These are phyloP conservation scores for Chloromyia formosa DNA, from an alignment of 2,888 invertebrate genomes.

Conservation along the genomic window DNA sequence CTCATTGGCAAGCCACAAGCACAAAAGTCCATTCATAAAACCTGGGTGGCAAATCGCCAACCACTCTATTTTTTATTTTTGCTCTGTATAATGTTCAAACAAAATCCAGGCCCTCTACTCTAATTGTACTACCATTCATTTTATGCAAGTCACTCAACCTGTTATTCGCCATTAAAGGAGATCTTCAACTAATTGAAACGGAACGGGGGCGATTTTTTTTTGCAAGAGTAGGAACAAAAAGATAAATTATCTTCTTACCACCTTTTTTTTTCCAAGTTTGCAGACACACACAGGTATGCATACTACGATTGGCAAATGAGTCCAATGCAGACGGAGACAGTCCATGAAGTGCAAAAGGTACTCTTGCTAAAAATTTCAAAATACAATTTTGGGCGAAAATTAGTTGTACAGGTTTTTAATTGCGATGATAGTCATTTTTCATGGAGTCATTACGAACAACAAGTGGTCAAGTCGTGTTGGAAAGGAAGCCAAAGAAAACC, in stretches of 20 bases:
- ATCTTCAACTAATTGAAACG: background rate
- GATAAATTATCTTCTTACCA: slow-evolving; percentile 1
- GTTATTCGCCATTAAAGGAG: slow-evolving; percentile 1
- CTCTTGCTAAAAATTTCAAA: background rate
- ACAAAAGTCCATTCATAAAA: background rate
- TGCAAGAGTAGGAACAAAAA: background rate
- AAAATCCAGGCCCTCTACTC: background rate
- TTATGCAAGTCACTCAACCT: background rate
- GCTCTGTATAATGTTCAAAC: background rate
- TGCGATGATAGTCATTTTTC: slow-evolving; percentile 3
- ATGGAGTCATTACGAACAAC: background rate
- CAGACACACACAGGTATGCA: too few species aligned
- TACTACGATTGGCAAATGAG: too few species aligned
- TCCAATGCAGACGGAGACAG: too few species aligned
- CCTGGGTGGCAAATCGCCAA: background rate
- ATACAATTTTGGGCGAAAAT: background rate
- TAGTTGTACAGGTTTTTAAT: background rate
- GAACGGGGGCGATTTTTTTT: too few species aligned
- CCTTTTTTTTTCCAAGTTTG: background rate
- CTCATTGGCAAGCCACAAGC: background rate
- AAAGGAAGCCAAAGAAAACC: background rate
- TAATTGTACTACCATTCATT: background rate
- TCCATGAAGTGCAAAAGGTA: background rate
- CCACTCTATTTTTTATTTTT: background rate
- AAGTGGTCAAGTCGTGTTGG: background rate